phyloP scores from a whole-genome alignment of 2,888 invertebrate species.

The Pandemis corylana region DNA sequence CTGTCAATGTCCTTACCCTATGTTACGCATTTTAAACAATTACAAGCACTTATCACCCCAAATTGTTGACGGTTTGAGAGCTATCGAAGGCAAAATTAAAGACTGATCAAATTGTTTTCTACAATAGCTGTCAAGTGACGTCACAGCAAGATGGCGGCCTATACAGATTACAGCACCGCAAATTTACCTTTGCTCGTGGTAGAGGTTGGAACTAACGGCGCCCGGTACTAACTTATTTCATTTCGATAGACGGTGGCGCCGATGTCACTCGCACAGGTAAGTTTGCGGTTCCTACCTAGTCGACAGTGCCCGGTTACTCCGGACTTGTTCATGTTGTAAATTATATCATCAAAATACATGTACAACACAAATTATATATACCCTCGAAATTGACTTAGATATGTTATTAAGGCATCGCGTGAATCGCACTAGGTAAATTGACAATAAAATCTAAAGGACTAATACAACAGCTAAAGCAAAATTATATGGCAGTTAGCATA shows the following conservation, averaged over 20 bases:
- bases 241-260: constrained; percentile 1
- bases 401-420: constrained; percentile 85
- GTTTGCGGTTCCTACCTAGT: constrained; percentile 32
- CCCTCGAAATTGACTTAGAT: constrained; percentile 83
- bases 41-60: constrained; percentile 70
- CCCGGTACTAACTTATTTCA: background rate
- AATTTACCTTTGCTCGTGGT: constrained; percentile 23
- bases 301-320: constrained; percentile 25
- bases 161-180: constrained; percentile 25
- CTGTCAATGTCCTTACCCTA: constrained; percentile 77
- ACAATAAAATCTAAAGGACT: constrained; percentile 75
- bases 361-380: constrained; percentile 71
- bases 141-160: constrained; percentile 35
- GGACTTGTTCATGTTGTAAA: constrained; percentile 44
- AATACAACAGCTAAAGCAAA: constrained; percentile 83
- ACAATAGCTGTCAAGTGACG: constrained; percentile 39
- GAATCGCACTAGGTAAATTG: constrained; percentile 82
- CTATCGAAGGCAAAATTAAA: constrained; percentile 24
- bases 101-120: background rate
- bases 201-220: constrained; percentile 12
- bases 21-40: constrained; percentile 70
- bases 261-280: constrained; percentile 24
- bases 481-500: constrained; percentile 75
- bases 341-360: constrained; percentile 55
- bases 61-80: constrained; percentile 47